Evolutionary conservation across 2,888 invertebrate genomes (phyloP).

Genomic region (Eupithecia vulgata): DNA sequence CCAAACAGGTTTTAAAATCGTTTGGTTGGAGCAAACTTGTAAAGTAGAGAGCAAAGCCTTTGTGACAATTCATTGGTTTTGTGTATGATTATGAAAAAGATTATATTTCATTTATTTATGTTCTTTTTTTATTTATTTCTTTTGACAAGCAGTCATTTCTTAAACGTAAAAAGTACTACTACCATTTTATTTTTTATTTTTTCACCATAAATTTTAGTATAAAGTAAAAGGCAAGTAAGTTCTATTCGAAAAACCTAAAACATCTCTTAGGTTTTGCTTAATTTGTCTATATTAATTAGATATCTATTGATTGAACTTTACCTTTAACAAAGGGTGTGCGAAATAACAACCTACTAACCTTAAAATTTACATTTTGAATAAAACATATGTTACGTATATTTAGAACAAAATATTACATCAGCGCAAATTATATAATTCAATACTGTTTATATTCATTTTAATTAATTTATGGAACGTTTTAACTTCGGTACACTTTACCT

Average conservation of each 20-base stretch:
- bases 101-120: too few species aligned
- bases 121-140: too few species aligned
- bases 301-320: too few species aligned
- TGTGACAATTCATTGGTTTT: slow-evolving; percentile 14
- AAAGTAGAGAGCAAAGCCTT: neutral
- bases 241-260: neutral
- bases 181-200: too few species aligned
- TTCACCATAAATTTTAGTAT: too few species aligned
- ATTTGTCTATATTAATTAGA: neutral
- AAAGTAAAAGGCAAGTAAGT: neutral
- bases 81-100: neutral
- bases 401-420: neutral
- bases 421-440: neutral
- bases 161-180: too few species aligned
- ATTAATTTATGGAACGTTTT: neutral
- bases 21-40: slow-evolving; percentile 1
- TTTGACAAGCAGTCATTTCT: neutral
- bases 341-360: too few species aligned
- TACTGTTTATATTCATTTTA: neutral
- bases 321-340: too few species aligned
- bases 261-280: neutral
- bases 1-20: slow-evolving; percentile 10
- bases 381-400: too few species aligned
- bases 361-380: too few species aligned
- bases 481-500: neutral